Evolutionary conservation across 2,797 vertebrate genomes (phyloP).

Genomic region (Semotilus atromaculatus): DNA sequence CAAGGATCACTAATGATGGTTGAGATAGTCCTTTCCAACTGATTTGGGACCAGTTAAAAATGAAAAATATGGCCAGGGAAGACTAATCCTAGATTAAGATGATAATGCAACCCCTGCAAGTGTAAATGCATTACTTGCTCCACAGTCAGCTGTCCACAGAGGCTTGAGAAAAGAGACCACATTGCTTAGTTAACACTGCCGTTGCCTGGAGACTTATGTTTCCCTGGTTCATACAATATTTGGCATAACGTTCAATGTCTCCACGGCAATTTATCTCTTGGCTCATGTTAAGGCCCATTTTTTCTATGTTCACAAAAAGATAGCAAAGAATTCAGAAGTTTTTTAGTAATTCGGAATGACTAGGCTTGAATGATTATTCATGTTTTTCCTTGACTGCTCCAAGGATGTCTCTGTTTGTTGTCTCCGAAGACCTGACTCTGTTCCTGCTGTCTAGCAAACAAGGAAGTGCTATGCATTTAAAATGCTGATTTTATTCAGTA

Average conservation of each 20-base stretch:
- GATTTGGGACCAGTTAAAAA: background rate
- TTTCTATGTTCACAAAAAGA: background rate
- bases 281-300: background rate
- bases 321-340: background rate
- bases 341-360: background rate
- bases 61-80: background rate
- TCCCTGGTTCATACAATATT: background rate
- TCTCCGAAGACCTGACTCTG: conserved; percentile 11
- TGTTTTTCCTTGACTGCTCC: background rate
- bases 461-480: background rate
- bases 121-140: background rate
- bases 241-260: background rate
- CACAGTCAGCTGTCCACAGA: background rate
- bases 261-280: background rate
- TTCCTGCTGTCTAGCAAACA: conserved; percentile 11
- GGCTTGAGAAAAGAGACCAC: background rate
- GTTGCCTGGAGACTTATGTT: background rate
- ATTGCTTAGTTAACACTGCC: background rate
- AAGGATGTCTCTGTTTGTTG: background rate
- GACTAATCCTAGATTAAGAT: conserved; percentile 9
- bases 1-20: background rate
- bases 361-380: background rate
- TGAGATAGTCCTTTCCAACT: background rate
- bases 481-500: background rate
- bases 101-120: background rate